These are phyloP conservation scores for Lineus longissimus DNA, from an alignment of 1,140 invertebrate species.

Conservation along the genomic window DNA sequence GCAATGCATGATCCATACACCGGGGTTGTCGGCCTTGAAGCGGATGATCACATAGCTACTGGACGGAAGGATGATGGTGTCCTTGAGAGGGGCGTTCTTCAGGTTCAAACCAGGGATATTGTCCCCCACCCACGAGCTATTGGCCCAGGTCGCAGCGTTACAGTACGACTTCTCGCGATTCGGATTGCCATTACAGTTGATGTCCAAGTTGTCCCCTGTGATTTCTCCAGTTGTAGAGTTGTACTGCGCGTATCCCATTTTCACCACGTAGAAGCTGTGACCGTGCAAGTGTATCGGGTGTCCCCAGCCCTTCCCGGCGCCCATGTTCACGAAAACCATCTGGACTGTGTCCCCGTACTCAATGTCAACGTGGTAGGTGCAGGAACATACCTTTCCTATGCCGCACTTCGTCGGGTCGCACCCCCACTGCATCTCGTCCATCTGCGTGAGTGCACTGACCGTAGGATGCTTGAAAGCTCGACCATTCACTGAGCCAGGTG, in stretches of 20 bases:
- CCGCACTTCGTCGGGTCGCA: slow-evolving; percentile 37
- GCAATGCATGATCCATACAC: no score
- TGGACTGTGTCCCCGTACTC: slow-evolving; percentile 53
- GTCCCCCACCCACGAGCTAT: slow-evolving; percentile 89
- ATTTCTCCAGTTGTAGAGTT: background rate
- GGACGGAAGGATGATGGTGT: no score
- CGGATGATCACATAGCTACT: no score
- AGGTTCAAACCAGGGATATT: slow-evolving; percentile 85
- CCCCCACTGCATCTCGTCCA: no score
- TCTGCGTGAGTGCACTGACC: background rate
- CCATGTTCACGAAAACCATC: slow-evolving; percentile 46
- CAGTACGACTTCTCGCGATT: background rate
- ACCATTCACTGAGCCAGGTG: background rate
- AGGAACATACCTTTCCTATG: slow-evolving; percentile 68
- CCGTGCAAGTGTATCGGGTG: slow-evolving; percentile 74
- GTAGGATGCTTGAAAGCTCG: background rate
- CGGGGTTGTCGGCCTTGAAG: no score
- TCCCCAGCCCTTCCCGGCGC: slow-evolving; percentile 56
- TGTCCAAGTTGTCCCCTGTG: background rate
- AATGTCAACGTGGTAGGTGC: slow-evolving; percentile 75
- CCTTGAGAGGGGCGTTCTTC: no score
- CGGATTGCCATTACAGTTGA: no score
- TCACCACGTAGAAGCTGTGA: slow-evolving; percentile 67
- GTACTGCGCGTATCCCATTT: slow-evolving; percentile 48
- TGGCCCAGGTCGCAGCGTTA: slow-evolving; percentile 23